A percentile compares a stretch with the other conserved stretches of the same genome.
Conservation (phyloP, 2,113 vertebrate genomes). For the Scophthalmus maximus region DNA sequence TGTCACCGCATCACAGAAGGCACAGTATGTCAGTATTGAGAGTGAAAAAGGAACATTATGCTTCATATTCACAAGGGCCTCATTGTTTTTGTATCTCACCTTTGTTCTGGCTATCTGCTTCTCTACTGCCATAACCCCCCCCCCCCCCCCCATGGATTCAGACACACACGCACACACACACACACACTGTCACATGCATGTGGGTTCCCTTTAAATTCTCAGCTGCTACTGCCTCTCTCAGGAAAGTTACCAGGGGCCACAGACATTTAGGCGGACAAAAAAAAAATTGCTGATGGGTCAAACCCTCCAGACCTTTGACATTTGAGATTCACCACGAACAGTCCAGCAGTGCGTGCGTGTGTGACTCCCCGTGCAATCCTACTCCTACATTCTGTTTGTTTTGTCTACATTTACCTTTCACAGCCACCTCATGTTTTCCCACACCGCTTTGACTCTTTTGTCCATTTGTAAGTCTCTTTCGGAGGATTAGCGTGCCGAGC, state of each 20-base stretch:
- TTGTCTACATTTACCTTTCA: neutral
- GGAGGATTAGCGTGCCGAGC: conserved; percentile 11
- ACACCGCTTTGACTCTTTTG: conserved; percentile 13
- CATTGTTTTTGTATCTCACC: neutral
- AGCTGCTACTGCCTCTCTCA: conserved; percentile 58
- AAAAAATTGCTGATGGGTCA: conserved; percentile 38
- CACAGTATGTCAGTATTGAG: conserved; percentile 7
- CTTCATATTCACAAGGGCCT: neutral
- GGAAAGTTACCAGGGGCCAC: conserved; percentile 13
- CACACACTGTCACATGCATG: neutral
- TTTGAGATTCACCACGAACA: conserved; percentile 17
- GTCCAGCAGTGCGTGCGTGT: neutral
- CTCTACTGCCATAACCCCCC: neutral
- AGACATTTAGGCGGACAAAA: conserved; percentile 15
- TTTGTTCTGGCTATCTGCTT: neutral
- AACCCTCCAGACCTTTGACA: conserved; percentile 20
- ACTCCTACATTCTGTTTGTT: neutral
- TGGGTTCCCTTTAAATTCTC: conserved; percentile 41
- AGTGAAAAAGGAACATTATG: neutral
- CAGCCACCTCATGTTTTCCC: conserved; percentile 8
- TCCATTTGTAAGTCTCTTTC: conserved; percentile 22
- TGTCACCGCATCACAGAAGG: neutral
- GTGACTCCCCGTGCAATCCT: conserved; percentile 2
- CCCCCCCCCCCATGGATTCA: neutral
- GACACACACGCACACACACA: neutral